These are phyloP conservation scores for Neoaliturus tenellus DNA, from an alignment of 2,888 invertebrate genomes.

Conservation along the genomic window DNA sequence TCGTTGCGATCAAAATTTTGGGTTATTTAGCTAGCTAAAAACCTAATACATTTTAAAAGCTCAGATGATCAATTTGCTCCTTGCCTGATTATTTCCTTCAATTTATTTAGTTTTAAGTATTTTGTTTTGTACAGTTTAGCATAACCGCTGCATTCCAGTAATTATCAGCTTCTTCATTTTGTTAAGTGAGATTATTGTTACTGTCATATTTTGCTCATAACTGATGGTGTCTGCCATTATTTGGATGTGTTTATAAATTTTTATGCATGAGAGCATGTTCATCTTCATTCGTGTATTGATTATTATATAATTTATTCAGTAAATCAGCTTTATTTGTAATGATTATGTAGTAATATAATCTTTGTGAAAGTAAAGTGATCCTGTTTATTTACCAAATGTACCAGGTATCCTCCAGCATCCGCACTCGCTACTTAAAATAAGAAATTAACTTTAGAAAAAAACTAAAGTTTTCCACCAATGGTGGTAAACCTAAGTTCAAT, in stretches of 20 bases:
- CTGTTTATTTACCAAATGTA: not conserved
- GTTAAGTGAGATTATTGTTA: conserved; percentile 13
- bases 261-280: conserved; percentile 26
- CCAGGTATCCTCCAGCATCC: no score
- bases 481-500: no score
- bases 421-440: no score
- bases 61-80: not conserved
- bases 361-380: not conserved
- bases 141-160: not conserved
- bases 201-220: conserved; percentile 6
- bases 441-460: no score
- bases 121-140: not conserved
- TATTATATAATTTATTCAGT: conserved; percentile 22
- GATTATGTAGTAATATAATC: conserved; percentile 24
- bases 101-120: not conserved
- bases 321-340: conserved; percentile 17
- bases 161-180: not conserved
- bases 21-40: no score
- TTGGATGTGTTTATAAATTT: conserved; percentile 11
- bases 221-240: not conserved
- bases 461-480: no score
- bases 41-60: no score
- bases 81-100: not conserved
- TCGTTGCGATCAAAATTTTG: no score
- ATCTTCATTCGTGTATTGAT: conserved; percentile 4